phyloP scores from a whole-genome alignment of 2,797 vertebrate species.

The Fistularia commersonii region DNA sequence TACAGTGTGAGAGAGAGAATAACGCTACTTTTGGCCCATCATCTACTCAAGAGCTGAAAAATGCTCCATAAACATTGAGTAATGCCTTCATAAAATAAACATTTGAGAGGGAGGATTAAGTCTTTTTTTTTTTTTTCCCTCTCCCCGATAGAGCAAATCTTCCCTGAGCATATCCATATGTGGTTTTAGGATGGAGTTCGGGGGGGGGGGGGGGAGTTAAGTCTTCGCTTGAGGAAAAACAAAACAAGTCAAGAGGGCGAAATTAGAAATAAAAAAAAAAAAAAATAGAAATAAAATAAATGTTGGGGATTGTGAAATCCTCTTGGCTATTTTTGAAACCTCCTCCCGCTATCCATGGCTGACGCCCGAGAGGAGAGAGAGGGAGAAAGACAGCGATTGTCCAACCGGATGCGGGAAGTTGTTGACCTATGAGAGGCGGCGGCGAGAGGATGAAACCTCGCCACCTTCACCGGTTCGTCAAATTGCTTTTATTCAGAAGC shows the following conservation, averaged over 20 bases:
- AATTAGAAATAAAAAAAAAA: too few species aligned
- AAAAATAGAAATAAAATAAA: constrained; percentile 24
- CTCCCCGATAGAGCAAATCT: constrained; percentile 22
- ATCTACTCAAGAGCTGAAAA: constrained; percentile 35
- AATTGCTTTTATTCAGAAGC: too few species aligned
- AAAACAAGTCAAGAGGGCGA: constrained; percentile 42
- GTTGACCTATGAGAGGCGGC: not conserved
- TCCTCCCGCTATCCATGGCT: too few species aligned
- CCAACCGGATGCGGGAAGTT: constrained; percentile 2
- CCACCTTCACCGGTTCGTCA: too few species aligned
- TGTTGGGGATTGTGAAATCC: constrained; percentile 13
- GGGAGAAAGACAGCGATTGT: constrained; percentile 21
- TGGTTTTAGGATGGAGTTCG: constrained; percentile 18
- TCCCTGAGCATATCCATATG: constrained; percentile 44
- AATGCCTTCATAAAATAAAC: constrained; percentile 54
- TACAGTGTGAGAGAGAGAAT: constrained; percentile 32
- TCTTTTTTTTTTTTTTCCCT: too few species aligned
- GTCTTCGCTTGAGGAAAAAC: constrained; percentile 43
- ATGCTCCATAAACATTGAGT: constrained; percentile 37
- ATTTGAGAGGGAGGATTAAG: constrained; percentile 37
- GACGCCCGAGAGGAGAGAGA: too few species aligned
- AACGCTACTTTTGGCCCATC: constrained; percentile 26
- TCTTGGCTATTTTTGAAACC: constrained; percentile 18
- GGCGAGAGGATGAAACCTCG: not conserved
- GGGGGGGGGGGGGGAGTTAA: constrained; percentile 35